A percentile compares a stretch with the other conserved stretches of the same genome.
phyloP scores from a whole-genome alignment of 1,140 invertebrate genomes.

The Zaprionus africanus region DNA sequence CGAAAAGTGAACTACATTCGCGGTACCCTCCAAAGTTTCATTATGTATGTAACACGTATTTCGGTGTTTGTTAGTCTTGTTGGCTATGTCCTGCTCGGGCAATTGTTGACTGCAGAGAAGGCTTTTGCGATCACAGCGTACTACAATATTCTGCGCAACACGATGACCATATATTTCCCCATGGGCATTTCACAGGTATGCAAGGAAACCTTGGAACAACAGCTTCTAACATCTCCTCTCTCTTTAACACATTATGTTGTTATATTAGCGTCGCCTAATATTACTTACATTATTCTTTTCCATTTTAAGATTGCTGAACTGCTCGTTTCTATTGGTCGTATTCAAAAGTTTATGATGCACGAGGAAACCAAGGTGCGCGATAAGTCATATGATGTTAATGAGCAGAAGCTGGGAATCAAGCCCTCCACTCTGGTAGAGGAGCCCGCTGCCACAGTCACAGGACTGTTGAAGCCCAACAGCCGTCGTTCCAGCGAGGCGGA shows the following conservation, averaged over 20 bases:
- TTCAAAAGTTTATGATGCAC: slow-evolving; percentile 89
- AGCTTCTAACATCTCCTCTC: too few relatives aligned
- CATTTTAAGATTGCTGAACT: slow-evolving; percentile 86
- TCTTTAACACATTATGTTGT: too few relatives aligned
- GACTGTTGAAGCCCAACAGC: slow-evolving; percentile 60
- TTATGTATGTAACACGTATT: slow-evolving; percentile 90
- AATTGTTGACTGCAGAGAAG: slow-evolving; percentile 86
- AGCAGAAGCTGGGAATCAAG: slow-evolving; percentile 59
- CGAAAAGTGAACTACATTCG: slow-evolving; percentile 89
- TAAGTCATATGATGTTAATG: slow-evolving; percentile 66
- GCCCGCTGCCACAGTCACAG: slow-evolving; percentile 46
- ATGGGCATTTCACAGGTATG: slow-evolving; percentile 86
- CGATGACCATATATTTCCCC: slow-evolving; percentile 91
- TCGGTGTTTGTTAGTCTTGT: slow-evolving; percentile 92
- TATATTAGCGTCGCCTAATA: too few relatives aligned
- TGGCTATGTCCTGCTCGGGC: slow-evolving; percentile 89
- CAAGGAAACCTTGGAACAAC: not conserved
- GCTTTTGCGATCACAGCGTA: slow-evolving; percentile 90
- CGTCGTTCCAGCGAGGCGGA: slow-evolving; percentile 61
- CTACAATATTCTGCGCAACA: slow-evolving; percentile 89
- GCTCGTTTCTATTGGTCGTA: slow-evolving; percentile 88
- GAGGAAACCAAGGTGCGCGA: slow-evolving; percentile 86
- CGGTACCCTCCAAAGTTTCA: slow-evolving; percentile 90
- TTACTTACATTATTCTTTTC: not conserved
- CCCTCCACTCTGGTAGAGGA: slow-evolving; percentile 44